phyloP scores from a whole-genome alignment of 2,888 invertebrate species.

The Hyposoter didymator region DNA sequence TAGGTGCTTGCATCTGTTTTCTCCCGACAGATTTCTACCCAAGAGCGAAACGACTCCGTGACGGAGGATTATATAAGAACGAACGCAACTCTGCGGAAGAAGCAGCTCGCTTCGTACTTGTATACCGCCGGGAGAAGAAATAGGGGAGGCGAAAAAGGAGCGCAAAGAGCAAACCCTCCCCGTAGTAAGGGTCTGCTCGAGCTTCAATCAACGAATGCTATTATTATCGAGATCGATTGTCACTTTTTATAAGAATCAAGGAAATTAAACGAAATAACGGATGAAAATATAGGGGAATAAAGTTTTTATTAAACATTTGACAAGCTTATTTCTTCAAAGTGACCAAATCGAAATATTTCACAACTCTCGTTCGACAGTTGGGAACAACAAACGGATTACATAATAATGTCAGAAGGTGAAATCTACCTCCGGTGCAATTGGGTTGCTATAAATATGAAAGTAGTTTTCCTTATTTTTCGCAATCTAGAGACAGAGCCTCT shows the following conservation, averaged over 20 bases:
- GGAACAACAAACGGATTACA: neutral
- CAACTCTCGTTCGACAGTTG: neutral
- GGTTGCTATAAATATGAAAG: neutral
- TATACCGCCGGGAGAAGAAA: neutral
- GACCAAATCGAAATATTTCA: neutral
- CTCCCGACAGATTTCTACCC: slow-evolving; percentile 48
- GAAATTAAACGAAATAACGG: neutral
- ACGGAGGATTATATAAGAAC: slow-evolving; percentile 43
- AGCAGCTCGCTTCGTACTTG: neutral
- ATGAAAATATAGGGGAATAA: neutral
- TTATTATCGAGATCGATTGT: slow-evolving; percentile 19
- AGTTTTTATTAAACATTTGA: neutral
- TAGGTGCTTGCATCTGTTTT: slow-evolving; percentile 51
- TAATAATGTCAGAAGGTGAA: neutral
- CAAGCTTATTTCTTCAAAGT: neutral
- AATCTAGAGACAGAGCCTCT: slow-evolving; percentile 33
- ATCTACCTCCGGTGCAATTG: neutral
- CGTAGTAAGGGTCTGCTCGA: neutral
- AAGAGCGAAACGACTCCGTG: slow-evolving; percentile 24
- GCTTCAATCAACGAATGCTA: slow-evolving; percentile 44
- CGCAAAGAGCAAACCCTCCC: neutral
- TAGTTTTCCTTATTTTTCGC: slow-evolving; percentile 37
- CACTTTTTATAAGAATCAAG: neutral
- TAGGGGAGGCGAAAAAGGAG: neutral
- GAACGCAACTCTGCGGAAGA: slow-evolving; percentile 16